Evolutionary conservation across 2,888 invertebrate genomes (phyloP), one percentile per base, ranked within the genome.

Genomic region (Poecilus cupreus): DNA sequence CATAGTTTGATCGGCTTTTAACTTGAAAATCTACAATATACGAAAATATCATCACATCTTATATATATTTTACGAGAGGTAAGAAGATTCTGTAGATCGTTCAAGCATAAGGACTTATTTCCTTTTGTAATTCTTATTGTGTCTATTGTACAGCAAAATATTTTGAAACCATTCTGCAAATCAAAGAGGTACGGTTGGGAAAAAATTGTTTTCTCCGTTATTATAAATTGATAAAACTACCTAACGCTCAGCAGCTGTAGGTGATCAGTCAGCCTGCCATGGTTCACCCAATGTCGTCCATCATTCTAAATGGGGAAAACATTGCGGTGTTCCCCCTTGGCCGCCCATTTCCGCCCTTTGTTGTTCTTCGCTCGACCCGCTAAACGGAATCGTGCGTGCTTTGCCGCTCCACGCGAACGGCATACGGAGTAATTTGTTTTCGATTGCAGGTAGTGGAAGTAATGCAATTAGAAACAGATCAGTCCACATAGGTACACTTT

Each of bases 231-330:
- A 68, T 68, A 68, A 68, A 68, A 68, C 18, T 32, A 68, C 68
- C 37, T 75, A 75, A 24, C 49, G 74, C 13, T 20, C 24, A 75
- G 64, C 60, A 64, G 64, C 64, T 64, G 64, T 64, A 57, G 49
- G 78, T 79, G 70, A 79, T 79, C 64, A 49, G 64, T 70, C 70
- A 79, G 68, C 16, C 78, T 10, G 68, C 49, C 51, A 16, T 64
- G 20, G 68, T 16, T 20, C 39, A 22, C 24, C 72, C 37, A 20
- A 80, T 43, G 54, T 80, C 80, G 80, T 80, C 54, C 80, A 80
- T 80, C 80, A 80, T 80, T 80, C 80, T 57, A 80, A 80, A 80
- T 80, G 80, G 80, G 22, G 43, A 80, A 80, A 80, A 72, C 80
- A 80, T 80, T 80, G 72, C 72, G 72, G 72, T 72, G 8, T 72